Percentiles rank a stretch among this genome's conserved stretches.
Evolutionary conservation across 2,113 vertebrate genomes (phyloP).

Genomic region (Petrocephalus zakoni): DNA sequence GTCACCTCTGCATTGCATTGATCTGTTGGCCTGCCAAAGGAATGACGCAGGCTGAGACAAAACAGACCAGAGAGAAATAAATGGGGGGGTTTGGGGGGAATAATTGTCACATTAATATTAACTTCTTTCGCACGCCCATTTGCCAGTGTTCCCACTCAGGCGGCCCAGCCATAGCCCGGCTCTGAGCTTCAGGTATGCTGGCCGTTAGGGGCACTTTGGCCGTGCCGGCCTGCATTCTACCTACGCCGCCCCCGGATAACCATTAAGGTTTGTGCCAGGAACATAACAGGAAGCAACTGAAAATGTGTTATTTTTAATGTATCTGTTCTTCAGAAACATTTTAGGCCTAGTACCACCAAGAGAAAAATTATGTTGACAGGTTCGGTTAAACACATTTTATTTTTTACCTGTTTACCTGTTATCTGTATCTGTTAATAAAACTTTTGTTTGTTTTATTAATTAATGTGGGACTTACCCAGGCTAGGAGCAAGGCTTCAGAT

Average conservation of each 20-base stretch:
- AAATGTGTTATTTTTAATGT: background rate
- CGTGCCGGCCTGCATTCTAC: no score
- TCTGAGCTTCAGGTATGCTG: background rate
- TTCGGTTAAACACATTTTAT: background rate
- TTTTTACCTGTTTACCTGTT: background rate
- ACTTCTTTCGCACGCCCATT: background rate
- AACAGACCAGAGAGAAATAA: slow-evolving; percentile 11
- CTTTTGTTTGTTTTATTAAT: background rate
- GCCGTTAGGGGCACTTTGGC: no score
- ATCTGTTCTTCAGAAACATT: slow-evolving; percentile 3
- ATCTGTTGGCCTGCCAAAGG: background rate
- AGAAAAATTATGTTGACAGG: background rate
- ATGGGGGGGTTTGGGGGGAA: background rate
- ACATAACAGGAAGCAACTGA: background rate
- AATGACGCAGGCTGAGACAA: slow-evolving; percentile 15
- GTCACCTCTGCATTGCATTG: slow-evolving; percentile 16
- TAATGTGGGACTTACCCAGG: background rate
- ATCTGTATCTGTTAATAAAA: background rate
- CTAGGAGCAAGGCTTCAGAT: background rate
- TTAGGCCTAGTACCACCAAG: background rate
- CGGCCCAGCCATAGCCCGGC: background rate
- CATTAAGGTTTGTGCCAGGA: background rate
- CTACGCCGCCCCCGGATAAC: background rate
- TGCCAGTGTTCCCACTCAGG: background rate
- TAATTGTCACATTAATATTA: background rate